Evolutionary conservation across 2,888 invertebrate species (phyloP).

Genomic region (Gerris lacustris): DNA sequence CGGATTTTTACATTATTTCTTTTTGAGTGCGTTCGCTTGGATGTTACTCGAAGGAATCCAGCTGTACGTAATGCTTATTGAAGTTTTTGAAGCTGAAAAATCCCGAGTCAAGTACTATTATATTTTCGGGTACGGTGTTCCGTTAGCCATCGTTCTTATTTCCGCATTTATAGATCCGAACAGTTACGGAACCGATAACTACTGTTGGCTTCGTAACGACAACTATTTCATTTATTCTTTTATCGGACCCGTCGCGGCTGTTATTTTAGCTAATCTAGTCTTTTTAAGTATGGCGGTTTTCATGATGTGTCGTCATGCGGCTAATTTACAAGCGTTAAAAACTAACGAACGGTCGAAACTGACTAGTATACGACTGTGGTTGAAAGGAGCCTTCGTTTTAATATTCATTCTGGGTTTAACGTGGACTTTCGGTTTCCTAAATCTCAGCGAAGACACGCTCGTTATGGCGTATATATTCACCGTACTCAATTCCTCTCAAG

Average conservation of each 20-base stretch:
- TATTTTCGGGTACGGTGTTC: slow-evolving; percentile 71
- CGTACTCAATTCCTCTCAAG: slow-evolving; percentile 81
- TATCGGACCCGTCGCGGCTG: slow-evolving; percentile 77
- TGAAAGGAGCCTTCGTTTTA: slow-evolving; percentile 78
- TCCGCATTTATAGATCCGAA: slow-evolving; percentile 66
- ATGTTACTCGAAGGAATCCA: slow-evolving; percentile 96
- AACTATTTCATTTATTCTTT: slow-evolving; percentile 86
- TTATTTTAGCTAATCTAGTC: slow-evolving; percentile 71
- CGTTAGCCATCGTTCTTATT: slow-evolving; percentile 65
- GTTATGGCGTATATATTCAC: slow-evolving; percentile 87
- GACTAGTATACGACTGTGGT: slow-evolving; percentile 80
- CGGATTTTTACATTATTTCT: slow-evolving; percentile 76
- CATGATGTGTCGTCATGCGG: slow-evolving; percentile 85
- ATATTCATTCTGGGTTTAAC: slow-evolving; percentile 81
- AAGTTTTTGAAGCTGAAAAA: slow-evolving; percentile 83
- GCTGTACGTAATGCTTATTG: slow-evolving; percentile 86
- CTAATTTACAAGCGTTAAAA: slow-evolving; percentile 64
- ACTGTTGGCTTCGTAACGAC: slow-evolving; percentile 74
- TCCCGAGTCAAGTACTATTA: slow-evolving; percentile 85
- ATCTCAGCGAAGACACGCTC: slow-evolving; percentile 73
- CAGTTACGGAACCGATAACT: slow-evolving; percentile 67
- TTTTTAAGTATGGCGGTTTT: slow-evolving; percentile 83
- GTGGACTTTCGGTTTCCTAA: slow-evolving; percentile 90
- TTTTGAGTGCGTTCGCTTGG: slow-evolving; percentile 87
- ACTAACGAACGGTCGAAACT: slow-evolving; percentile 81